Conservation (phyloP, 2,113 vertebrate genomes). For the Accipiter cooperii region DNA sequence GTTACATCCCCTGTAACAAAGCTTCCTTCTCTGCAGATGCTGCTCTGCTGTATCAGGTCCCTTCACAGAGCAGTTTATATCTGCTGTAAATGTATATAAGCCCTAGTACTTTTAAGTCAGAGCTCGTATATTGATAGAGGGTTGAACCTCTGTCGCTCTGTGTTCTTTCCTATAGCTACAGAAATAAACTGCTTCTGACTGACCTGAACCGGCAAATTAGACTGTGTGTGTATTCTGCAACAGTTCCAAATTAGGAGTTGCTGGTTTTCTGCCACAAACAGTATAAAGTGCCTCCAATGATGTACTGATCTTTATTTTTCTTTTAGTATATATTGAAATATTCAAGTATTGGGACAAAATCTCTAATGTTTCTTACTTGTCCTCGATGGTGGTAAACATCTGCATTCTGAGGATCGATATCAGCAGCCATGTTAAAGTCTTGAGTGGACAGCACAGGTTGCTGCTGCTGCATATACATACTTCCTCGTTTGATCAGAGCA, state of each 20-base stretch:
- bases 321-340: neutral
- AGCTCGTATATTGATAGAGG: accelerated
- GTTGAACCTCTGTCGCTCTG: neutral
- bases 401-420: constrained; percentile 90
- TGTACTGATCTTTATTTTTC: neutral
- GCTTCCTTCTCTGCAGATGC: neutral
- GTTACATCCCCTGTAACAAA: neutral
- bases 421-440: constrained; percentile 95
- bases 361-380: constrained; percentile 75
- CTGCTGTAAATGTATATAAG: neutral
- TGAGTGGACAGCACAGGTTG: constrained; percentile 88
- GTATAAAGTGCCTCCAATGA: neutral
- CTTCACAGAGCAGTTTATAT: neutral
- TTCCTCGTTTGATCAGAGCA: constrained; percentile 95
- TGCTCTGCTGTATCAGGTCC: neutral
- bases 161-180: neutral
- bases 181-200: neutral
- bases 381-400: constrained; percentile 97
- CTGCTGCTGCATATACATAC: constrained; percentile 99
- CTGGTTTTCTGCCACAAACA: neutral
- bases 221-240: neutral
- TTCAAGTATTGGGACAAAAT: neutral
- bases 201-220: neutral
- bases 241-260: neutral
- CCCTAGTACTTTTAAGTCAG: neutral